Evolutionary conservation across 1,140 invertebrate genomes (phyloP).

Genomic region (Mamestra configurata): DNA sequence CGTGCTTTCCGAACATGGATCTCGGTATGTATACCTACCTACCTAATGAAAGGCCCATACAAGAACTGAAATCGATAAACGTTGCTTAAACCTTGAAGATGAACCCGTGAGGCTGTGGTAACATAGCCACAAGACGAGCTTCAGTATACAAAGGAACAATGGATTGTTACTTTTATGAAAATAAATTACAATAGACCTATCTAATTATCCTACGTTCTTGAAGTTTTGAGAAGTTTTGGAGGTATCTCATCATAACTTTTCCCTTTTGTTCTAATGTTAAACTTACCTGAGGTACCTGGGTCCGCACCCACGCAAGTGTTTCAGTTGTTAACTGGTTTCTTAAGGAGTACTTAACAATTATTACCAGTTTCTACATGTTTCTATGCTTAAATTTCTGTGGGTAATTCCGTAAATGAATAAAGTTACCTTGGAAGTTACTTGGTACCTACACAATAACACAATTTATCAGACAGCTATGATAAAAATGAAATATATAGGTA

Average conservation of each 20-base stretch:
- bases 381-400: neutral
- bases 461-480: no score
- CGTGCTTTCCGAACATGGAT: no score
- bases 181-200: constrained; percentile 32
- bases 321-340: neutral
- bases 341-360: constrained; percentile 6
- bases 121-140: no score
- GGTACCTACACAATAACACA: no score
- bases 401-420: neutral
- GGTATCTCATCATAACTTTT: constrained; percentile 33
- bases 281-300: neutral
- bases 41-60: no score
- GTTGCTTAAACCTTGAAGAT: no score
- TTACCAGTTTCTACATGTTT: neutral
- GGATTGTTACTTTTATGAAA: constrained; percentile 32
- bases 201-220: constrained; percentile 14
- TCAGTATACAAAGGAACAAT: neutral
- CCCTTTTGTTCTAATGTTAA: constrained; percentile 14
- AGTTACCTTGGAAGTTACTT: neutral
- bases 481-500: no score
- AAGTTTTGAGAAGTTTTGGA: constrained; percentile 14
- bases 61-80: no score
- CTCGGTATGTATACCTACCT: no score
- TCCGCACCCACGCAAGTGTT: neutral
- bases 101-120: no score